Conservation (phyloP, 2,113 vertebrate genomes). For the Excalfactoria chinensis region DNA sequence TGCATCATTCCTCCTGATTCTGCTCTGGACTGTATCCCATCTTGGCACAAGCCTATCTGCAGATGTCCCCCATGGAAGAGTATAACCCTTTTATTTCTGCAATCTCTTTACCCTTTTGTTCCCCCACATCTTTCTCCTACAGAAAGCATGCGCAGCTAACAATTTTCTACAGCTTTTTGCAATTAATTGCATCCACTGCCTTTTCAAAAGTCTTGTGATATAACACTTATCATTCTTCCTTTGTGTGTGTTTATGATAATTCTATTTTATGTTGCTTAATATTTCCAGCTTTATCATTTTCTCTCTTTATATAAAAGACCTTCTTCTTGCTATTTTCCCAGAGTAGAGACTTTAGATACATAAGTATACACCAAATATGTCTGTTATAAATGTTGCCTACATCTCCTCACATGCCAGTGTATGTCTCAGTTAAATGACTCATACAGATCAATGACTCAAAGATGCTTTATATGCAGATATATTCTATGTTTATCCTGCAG, state of each 20-base stretch:
- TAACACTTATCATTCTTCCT: background rate
- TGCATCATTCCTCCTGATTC: background rate
- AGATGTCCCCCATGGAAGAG: background rate
- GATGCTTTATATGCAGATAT: slow-evolving; percentile 52
- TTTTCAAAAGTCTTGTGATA: background rate
- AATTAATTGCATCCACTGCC: background rate
- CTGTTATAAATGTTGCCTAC: background rate
- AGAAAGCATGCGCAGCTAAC: background rate
- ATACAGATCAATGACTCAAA: slow-evolving; percentile 25
- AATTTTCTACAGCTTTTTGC: background rate
- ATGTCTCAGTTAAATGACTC: slow-evolving; percentile 26
- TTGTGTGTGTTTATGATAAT: background rate
- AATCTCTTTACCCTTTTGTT: background rate
- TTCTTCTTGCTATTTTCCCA: background rate
- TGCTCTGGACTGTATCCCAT: background rate
- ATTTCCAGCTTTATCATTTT: background rate
- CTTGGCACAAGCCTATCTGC: background rate
- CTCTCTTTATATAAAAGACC: background rate
- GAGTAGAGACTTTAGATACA: background rate
- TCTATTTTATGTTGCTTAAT: background rate
- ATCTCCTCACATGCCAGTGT: background rate
- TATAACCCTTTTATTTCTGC: background rate
- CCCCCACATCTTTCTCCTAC: background rate
- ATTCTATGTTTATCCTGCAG: slow-evolving; percentile 59
- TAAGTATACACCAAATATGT: background rate